Evolutionary conservation across 1,140 invertebrate species (phyloP).

Genomic region (Chrysopa pallens): DNA sequence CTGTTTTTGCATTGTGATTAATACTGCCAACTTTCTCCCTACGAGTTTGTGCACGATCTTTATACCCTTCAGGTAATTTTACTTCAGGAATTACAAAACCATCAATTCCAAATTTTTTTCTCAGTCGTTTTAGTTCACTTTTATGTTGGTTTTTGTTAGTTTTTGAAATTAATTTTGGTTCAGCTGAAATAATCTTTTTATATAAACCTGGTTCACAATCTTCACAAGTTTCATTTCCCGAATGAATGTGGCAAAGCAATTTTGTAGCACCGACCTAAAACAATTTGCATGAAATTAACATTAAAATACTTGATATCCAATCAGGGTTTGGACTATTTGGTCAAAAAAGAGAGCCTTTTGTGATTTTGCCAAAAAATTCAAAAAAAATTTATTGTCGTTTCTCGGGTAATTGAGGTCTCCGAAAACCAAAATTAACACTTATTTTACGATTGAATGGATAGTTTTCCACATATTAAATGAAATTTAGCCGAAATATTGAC

Average conservation of each 20-base stretch:
- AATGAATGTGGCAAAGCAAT: constrained; percentile 73
- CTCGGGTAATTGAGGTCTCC: too few species aligned
- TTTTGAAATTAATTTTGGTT: background rate
- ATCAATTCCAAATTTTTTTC: constrained; percentile 64
- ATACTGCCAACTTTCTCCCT: constrained; percentile 61
- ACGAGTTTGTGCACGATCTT: constrained; percentile 61
- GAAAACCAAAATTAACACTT: too few species aligned
- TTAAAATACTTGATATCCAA: too few species aligned
- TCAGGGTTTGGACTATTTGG: too few species aligned
- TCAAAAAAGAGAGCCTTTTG: too few species aligned
- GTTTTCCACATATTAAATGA: too few species aligned
- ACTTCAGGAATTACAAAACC: constrained; percentile 22
- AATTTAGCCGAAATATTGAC: too few species aligned
- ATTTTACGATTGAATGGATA: too few species aligned
- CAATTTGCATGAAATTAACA: background rate
- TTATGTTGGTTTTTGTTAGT: constrained; percentile 33
- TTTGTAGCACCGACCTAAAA: constrained; percentile 43
- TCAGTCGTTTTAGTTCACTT: constrained; percentile 54
- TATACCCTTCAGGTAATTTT: constrained; percentile 32
- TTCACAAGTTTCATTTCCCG: constrained; percentile 67
- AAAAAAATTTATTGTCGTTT: too few species aligned
- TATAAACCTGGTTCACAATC: constrained; percentile 76
- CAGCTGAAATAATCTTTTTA: constrained; percentile 3
- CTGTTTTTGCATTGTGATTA: constrained; percentile 64
- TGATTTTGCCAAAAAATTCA: too few species aligned